phyloP scores from a whole-genome alignment of 2,888 invertebrate species.

The Toxonevra muliebris region DNA sequence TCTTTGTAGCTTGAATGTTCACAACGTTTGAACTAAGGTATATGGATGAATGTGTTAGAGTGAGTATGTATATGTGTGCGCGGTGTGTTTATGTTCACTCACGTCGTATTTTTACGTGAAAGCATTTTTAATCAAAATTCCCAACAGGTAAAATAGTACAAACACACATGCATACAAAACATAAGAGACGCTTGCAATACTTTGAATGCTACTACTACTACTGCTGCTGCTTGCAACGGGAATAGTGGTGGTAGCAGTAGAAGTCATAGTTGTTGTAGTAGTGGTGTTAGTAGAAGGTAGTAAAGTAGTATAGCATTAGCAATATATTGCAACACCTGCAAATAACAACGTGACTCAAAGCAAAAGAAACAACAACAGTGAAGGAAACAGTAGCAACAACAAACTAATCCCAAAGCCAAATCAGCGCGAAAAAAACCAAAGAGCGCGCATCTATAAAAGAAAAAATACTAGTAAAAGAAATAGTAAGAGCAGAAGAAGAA shows the following conservation, averaged over 20 bases:
- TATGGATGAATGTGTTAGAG: no score
- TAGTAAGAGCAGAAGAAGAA: not conserved
- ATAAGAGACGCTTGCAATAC: constrained; percentile 31
- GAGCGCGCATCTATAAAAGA: not conserved
- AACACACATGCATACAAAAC: constrained; percentile 44
- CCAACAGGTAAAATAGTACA: constrained; percentile 57
- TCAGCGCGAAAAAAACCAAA: not conserved
- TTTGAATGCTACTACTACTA: not conserved
- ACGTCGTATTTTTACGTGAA: constrained; percentile 52
- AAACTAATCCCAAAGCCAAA: constrained; percentile 23
- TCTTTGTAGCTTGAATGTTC: no score
- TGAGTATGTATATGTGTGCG: no score
- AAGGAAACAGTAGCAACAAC: constrained; percentile 3
- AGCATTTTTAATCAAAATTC: constrained; percentile 65
- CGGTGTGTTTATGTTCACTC: no score
- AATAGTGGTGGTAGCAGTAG: no score
- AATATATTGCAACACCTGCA: constrained; percentile 59
- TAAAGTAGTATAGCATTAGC: constrained; percentile 9
- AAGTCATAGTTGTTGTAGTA: not conserved
- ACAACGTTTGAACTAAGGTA: no score
- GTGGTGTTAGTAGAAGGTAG: not conserved
- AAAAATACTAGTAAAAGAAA: not conserved
- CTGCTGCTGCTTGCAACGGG: not conserved
- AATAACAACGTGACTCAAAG: constrained; percentile 50
- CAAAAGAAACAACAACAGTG: constrained; percentile 20